These are phyloP conservation scores for Melanocharis versteri DNA, from an alignment of 2,113 vertebrate genomes.

Conservation along the genomic window DNA sequence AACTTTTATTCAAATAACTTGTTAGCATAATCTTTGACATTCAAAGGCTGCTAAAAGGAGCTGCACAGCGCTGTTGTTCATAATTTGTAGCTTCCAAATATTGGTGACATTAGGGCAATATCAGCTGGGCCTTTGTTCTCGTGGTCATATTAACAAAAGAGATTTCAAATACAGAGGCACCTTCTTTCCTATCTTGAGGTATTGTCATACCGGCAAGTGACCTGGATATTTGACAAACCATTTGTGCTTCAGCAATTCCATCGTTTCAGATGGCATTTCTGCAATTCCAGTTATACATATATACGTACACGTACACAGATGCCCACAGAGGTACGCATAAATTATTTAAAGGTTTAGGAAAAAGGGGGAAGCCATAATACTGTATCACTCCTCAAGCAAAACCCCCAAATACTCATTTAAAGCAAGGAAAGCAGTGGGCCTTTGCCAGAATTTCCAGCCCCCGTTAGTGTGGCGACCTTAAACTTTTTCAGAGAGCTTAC, in stretches of 20 bases:
- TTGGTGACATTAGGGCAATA: not conserved
- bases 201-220: not conserved
- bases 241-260: not conserved
- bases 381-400: not conserved
- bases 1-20: not conserved
- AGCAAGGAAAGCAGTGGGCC: not conserved
- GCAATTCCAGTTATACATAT: not conserved
- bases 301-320: accelerated
- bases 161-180: not conserved
- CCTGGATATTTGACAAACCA: not conserved
- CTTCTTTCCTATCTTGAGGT: not conserved
- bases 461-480: not conserved
- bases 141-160: not conserved
- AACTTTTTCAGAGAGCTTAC: not conserved
- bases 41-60: not conserved
- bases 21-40: not conserved
- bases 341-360: not conserved
- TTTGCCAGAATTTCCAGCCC: not conserved
- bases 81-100: not conserved
- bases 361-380: not conserved
- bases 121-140: not conserved
- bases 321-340: not conserved
- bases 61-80: not conserved
- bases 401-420: not conserved
- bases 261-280: not conserved